phyloP scores from a whole-genome alignment of 2,113 vertebrate genomes.

The Ancistrus triradiatus region DNA sequence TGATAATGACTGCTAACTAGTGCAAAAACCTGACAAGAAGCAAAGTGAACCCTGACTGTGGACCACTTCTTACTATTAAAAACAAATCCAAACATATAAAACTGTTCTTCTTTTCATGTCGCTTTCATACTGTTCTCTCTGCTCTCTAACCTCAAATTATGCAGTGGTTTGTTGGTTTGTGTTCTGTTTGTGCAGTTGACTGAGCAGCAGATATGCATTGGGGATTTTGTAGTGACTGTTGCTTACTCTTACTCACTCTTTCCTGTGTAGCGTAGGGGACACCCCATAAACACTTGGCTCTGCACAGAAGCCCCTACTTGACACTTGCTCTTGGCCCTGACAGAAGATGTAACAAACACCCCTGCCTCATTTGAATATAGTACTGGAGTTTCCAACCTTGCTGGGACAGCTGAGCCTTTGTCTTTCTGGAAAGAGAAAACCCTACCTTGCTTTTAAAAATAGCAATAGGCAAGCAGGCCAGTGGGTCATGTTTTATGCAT shows the following conservation, averaged over 20 bases:
- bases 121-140: background rate
- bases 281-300: too few species aligned
- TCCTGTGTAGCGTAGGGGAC: conserved; percentile 11
- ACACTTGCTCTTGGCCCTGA: conserved; percentile 6
- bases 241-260: conserved; percentile 30
- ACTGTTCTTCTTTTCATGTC: too few species aligned
- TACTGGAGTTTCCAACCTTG: conserved; percentile 33
- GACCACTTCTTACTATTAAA: too few species aligned
- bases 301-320: too few species aligned
- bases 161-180: background rate
- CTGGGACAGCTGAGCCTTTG: conserved; percentile 31
- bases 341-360: conserved; percentile 26
- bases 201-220: conserved; percentile 6
- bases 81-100: too few species aligned
- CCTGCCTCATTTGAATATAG: conserved; percentile 34
- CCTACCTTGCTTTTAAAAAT: conserved; percentile 35
- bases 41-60: too few species aligned
- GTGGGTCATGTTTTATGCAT: conserved; percentile 13
- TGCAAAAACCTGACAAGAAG: too few species aligned
- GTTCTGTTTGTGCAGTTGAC: conserved; percentile 13
- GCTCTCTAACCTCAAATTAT: background rate
- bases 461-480: background rate
- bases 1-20: too few species aligned
- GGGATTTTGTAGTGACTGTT: conserved; percentile 11
- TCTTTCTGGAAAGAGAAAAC: conserved; percentile 30